phyloP scores from a whole-genome alignment of 2,888 invertebrate species.

The Schrankia costaestrigalis region DNA sequence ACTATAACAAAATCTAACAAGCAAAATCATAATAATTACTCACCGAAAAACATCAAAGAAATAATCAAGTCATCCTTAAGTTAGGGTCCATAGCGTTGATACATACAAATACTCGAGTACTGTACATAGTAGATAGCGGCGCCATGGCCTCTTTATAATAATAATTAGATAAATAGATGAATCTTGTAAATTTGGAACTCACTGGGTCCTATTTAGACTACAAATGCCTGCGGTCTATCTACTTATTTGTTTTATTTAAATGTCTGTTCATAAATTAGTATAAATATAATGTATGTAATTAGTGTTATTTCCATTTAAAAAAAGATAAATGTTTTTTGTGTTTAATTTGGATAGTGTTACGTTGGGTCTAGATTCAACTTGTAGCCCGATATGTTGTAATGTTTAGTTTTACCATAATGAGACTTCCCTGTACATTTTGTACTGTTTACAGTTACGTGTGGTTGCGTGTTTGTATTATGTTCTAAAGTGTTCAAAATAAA shows the following conservation, averaged over 20 bases:
- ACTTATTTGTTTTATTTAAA: slow-evolving; percentile 45
- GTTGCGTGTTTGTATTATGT: slow-evolving; percentile 25
- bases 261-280: slow-evolving; percentile 63
- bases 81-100: too few species aligned
- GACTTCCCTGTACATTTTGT: slow-evolving; percentile 37
- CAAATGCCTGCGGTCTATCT: slow-evolving; percentile 29
- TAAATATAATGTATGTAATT: slow-evolving; percentile 66
- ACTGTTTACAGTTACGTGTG: slow-evolving; percentile 38
- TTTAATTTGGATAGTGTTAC: slow-evolving; percentile 54
- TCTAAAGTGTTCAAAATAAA: slow-evolving; percentile 36
- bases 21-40: too few species aligned
- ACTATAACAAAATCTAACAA: too few species aligned
- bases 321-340: slow-evolving; percentile 62
- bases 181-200: slow-evolving; percentile 1
- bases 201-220: background rate
- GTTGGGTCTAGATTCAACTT: slow-evolving; percentile 51
- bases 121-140: too few species aligned
- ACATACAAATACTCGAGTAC: too few species aligned
- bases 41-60: too few species aligned
- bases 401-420: slow-evolving; percentile 37
- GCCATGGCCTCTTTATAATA: too few species aligned
- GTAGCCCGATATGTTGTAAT: slow-evolving; percentile 39
- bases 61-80: too few species aligned
- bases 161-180: slow-evolving; percentile 11
- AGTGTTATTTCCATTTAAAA: slow-evolving; percentile 65